These are phyloP conservation scores for Molossus molossus DNA, from an alignment of 2,797 vertebrate genomes.

Conservation along the genomic window DNA sequence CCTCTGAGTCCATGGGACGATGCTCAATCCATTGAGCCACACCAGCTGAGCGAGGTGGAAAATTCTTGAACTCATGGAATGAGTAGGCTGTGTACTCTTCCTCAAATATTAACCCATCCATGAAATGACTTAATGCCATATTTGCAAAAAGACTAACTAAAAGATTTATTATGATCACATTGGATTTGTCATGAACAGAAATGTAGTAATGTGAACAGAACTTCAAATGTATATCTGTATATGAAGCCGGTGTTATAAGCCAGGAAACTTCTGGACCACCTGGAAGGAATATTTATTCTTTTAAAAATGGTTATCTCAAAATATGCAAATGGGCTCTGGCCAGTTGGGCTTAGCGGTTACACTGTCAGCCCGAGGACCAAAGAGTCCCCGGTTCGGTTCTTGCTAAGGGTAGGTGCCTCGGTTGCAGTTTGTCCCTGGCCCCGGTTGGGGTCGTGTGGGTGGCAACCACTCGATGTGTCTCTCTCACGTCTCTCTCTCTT, in stretches of 20 bases:
- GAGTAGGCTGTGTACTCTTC: constrained; percentile 44
- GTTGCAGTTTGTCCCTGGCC: no score
- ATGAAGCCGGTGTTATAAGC: background rate
- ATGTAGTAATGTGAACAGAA: background rate
- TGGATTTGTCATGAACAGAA: background rate
- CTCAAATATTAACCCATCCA: constrained; percentile 58
- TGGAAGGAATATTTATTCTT: constrained; percentile 1
- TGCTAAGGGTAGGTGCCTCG: no score
- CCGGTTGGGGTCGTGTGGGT: no score
- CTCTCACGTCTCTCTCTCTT: no score
- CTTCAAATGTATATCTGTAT: background rate
- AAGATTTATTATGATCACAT: constrained; percentile 14
- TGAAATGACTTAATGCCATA: constrained; percentile 52
- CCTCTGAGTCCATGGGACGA: background rate
- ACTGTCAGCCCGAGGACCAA: no score
- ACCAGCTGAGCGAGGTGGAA: background rate
- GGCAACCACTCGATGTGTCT: no score
- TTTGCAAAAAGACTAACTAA: constrained; percentile 23
- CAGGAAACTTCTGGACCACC: background rate
- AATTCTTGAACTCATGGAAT: constrained; percentile 46
- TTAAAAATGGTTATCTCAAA: constrained; percentile 27
- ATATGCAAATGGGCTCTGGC: background rate
- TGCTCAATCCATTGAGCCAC: background rate
- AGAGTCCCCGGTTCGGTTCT: no score
- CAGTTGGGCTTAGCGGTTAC: no score